A percentile compares a stretch with the other conserved stretches of the same genome.
These are phyloP conservation scores for Sphinx pinastri DNA, from an alignment of 2,888 invertebrate species.

Conservation along the genomic window DNA sequence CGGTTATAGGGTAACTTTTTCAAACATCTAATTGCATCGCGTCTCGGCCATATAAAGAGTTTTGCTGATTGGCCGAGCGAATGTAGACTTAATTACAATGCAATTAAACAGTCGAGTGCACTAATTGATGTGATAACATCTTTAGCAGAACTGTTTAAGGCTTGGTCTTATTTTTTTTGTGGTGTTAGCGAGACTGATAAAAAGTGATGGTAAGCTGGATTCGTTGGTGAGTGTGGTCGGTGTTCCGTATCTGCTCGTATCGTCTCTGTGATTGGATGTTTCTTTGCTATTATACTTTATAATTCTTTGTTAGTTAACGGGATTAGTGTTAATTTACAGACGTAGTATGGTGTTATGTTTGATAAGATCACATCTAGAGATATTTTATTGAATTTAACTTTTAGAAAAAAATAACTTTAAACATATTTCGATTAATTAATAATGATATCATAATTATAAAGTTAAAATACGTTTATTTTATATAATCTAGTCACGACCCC, in stretches of 20 bases:
- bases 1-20: slow-evolving; percentile 69
- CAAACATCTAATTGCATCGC: slow-evolving; percentile 51
- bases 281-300: background rate
- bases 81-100: slow-evolving; percentile 69
- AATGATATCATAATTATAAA: too few relatives aligned
- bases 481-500: too few relatives aligned
- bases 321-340: background rate
- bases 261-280: slow-evolving; percentile 9
- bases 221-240: background rate
- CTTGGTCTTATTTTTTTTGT: slow-evolving; percentile 40
- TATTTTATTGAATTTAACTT: too few relatives aligned
- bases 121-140: slow-evolving; percentile 68
- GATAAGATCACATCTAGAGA: too few relatives aligned
- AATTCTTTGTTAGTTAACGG: background rate
- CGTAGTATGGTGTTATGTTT: too few relatives aligned
- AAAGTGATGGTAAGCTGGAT: slow-evolving; percentile 25
- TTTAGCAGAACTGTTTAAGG: slow-evolving; percentile 48
- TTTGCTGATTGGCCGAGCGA: slow-evolving; percentile 57
- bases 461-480: too few relatives aligned
- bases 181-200: slow-evolving; percentile 25
- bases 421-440: too few relatives aligned
- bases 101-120: slow-evolving; percentile 63
- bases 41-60: slow-evolving; percentile 63
- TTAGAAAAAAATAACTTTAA: too few relatives aligned
- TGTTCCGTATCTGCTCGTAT: slow-evolving; percentile 25